A percentile compares a stretch with the other conserved stretches of the same genome.
Evolutionary conservation across 2,113 vertebrate species (phyloP).

Genomic region (Monarcha castaneiventris): DNA sequence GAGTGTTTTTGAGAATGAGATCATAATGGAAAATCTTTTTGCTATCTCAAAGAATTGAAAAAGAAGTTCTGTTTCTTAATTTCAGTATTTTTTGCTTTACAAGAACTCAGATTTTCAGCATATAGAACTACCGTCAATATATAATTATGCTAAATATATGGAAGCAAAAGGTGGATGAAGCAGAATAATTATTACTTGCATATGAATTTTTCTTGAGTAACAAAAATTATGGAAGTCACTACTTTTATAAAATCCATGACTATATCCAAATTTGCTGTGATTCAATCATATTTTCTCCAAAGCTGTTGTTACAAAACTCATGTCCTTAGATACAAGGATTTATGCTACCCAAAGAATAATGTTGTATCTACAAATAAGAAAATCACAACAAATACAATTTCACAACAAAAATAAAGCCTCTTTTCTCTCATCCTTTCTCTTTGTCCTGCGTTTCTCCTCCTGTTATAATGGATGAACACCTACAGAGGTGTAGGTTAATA

Average conservation of each 20-base stretch:
- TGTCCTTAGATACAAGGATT: not conserved
- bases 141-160: not conserved
- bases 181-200: slow-evolving; percentile 2
- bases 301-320: not conserved
- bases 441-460: not conserved
- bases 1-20: not conserved
- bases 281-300: not conserved
- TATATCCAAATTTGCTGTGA: not conserved
- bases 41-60: not conserved
- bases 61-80: not conserved
- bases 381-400: not conserved
- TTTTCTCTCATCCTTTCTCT: not conserved
- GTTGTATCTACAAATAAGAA: not conserved
- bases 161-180: not conserved
- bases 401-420: not conserved
- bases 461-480: not conserved
- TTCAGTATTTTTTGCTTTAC: not conserved
- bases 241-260: not conserved
- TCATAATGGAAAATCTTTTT: not conserved
- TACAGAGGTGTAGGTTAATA: not conserved
- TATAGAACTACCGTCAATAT: not conserved
- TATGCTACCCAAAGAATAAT: not conserved
- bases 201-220: slow-evolving; percentile 8
- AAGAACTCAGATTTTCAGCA: not conserved
- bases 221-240: not conserved